Evolutionary conservation across 2,797 vertebrate genomes (phyloP).

Genomic region (Coilia nasus): DNA sequence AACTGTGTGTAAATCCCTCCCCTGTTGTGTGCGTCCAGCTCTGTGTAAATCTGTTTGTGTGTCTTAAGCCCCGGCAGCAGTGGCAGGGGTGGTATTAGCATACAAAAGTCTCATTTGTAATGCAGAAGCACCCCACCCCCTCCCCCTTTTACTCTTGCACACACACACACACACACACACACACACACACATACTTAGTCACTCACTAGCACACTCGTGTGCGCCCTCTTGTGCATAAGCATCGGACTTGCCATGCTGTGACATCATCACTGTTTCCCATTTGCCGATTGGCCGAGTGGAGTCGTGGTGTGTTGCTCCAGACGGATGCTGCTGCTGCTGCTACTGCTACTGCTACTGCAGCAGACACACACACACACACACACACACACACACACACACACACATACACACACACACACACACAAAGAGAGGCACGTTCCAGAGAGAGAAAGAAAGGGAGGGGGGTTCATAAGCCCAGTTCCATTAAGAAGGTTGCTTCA

Average conservation of each 20-base stretch:
- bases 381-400: slow-evolving; percentile 14
- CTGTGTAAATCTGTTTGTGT: slow-evolving; percentile 33
- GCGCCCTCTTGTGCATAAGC: slow-evolving; percentile 34
- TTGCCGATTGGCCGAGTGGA: slow-evolving; percentile 72
- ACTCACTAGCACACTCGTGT: slow-evolving; percentile 40
- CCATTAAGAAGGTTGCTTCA: slow-evolving; percentile 55
- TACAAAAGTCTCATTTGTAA: slow-evolving; percentile 35
- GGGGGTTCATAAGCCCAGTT: slow-evolving; percentile 63
- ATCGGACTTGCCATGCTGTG: slow-evolving; percentile 68
- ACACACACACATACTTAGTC: not conserved
- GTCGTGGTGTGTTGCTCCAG: slow-evolving; percentile 68
- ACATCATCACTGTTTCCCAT: slow-evolving; percentile 70
- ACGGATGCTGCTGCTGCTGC: slow-evolving; percentile 63
- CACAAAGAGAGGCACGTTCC: not conserved
- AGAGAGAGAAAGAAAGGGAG: slow-evolving; percentile 66
- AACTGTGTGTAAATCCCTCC: slow-evolving; percentile 5
- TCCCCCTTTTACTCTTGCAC: slow-evolving; percentile 41
- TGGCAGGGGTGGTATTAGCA: slow-evolving; percentile 38
- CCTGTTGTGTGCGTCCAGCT: not conserved
- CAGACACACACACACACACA: slow-evolving; percentile 20
- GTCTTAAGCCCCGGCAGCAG: slow-evolving; percentile 25
- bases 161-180: slow-evolving; percentile 29
- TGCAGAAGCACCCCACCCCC: slow-evolving; percentile 39
- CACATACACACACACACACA: slow-evolving; percentile 1
- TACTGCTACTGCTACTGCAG: slow-evolving; percentile 11